Percentiles rank a stretch among this genome's conserved stretches.
Conservation (phyloP, 2,888 invertebrate genomes). For the Eupithecia centaureata region DNA sequence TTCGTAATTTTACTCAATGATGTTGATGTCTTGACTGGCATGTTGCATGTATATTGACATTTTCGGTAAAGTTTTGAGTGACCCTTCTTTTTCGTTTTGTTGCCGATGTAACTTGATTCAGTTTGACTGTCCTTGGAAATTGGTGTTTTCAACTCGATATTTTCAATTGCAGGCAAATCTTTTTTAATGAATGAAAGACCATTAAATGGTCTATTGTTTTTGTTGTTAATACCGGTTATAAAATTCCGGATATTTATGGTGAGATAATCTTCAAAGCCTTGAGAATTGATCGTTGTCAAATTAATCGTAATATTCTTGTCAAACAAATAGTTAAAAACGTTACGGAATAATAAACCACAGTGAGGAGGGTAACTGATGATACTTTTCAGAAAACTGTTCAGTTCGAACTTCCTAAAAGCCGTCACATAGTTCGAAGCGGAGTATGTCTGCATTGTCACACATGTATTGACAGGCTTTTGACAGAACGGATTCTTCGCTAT, state of each 20-base stretch:
- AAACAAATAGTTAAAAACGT: conserved; percentile 15
- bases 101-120: not conserved
- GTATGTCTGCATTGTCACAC: conserved; percentile 51
- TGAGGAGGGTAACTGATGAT: conserved; percentile 28
- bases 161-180: conserved; percentile 25
- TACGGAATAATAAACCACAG: conserved; percentile 7
- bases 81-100: conserved; percentile 46
- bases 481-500: not conserved
- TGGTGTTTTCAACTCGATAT: conserved; percentile 11
- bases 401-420: conserved; percentile 28
- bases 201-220: not conserved
- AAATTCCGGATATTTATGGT: conserved; percentile 26
- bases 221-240: not conserved
- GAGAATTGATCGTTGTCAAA: conserved; percentile 21
- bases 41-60: conserved; percentile 64
- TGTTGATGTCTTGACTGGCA: conserved; percentile 51
- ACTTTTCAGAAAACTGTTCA: conserved; percentile 35
- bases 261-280: conserved; percentile 21
- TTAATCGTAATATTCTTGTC: conserved; percentile 26
- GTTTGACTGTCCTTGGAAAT: conserved; percentile 11
- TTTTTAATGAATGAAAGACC: conserved; percentile 11
- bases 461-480: conserved; percentile 24
- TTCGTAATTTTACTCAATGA: conserved; percentile 61
- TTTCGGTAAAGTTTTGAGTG: conserved; percentile 63
- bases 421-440: conserved; percentile 32